Base-by-base conservation (phyloP, 2,113 vertebrate species). In the Erinaceus europaeus region DNA sequence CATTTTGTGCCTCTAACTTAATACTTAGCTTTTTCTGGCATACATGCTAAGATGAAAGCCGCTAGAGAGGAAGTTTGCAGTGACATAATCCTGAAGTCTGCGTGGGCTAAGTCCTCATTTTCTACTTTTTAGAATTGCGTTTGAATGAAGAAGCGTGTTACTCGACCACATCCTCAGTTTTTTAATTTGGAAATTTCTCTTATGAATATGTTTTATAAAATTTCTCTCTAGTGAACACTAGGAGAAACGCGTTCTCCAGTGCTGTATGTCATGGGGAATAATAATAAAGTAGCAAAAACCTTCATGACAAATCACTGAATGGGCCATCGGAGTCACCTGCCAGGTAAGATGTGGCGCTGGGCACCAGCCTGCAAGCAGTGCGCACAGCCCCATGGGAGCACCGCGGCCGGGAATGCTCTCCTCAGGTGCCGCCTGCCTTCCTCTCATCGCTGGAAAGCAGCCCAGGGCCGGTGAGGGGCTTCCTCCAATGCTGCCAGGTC, bases 281-380 rank as follows among this genome's bases (percentile, higher is more conserved):
- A 48, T 78, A 74, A 87, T 61, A 18, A 67, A 86, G 4, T 46
- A 11, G 10, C 40, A 72, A 71, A 76, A 82, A 29, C 52, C 21
- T 91, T 72, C 34, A 57, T 61, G 44, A 93, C 20, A 85, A 80
- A 73, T 76, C 6, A 52, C n/a, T n/a, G n/a, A n/a, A n/a, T n/a
- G n/a, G n/a, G n/a, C n/a, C n/a, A n/a, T n/a, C n/a, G n/a, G n/a
- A n/a, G n/a, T n/a, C n/a, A n/a, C n/a, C n/a, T n/a, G n/a, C n/a
- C n/a, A n/a, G n/a, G n/a, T n/a, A n/a, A n/a, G n/a, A n/a, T n/a
- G n/a, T n/a, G n/a, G n/a, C n/a, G n/a, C n/a, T n/a, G n/a, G n/a
- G n/a, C n/a, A n/a, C n/a, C n/a, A n/a, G n/a, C n/a, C n/a, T n/a
- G n/a, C n/a, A n/a, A n/a, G n/a, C n/a, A n/a, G n/a, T n/a, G n/a